Evolutionary conservation across 23 tunicate genomes (phyloP), one percentile per base, ranked within the genome.

Genomic region (Trididemnum miniatum): DNA sequence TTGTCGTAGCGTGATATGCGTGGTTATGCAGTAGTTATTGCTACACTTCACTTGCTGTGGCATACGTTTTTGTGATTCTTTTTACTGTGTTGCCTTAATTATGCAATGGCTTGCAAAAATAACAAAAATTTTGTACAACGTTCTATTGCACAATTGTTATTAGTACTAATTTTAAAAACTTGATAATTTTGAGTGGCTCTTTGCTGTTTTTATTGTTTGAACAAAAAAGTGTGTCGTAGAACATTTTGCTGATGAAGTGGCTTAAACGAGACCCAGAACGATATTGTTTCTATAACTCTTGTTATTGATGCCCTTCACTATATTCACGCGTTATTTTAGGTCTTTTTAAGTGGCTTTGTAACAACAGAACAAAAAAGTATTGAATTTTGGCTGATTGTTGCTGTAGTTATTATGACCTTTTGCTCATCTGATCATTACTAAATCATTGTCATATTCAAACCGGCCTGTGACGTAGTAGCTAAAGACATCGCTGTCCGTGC

Each of bases 161-260:
- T 44, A 44, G 12, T 15, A 15, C 15, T 44, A 44, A 44, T 44
- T 44, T 44, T 15, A 44, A 44, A 9, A 15, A 44, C 54, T 44
- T 44, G 9, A 7, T 15, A 44, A 7, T 73, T 73, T 73, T 73
- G 24, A 73, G 79, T 73, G 59, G 59, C 59, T 15, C 79, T 73
- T 40, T 59, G 38, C 28, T 27, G 79, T 73, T 73, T 73, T 38
- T 7, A 27, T 73, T 73, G 79, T 73, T 73, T 73, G 57, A 59
- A 73, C 79, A 37, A 73, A 73, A 73, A 73, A 15, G 28, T 73
- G 27, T 4, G 32, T 20, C 5, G 28, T 18, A 29, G 20, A 18
- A 22, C 25, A 20, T 73, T 73, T 73, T 73, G 30, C 28, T 73
- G 20, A 9, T 37, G 31, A n/a, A 39, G 79, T 39, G 59, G 79